These are phyloP conservation scores for Drosophila quadrilineata DNA, from an alignment of 1,140 invertebrate species.

Conservation along the genomic window DNA sequence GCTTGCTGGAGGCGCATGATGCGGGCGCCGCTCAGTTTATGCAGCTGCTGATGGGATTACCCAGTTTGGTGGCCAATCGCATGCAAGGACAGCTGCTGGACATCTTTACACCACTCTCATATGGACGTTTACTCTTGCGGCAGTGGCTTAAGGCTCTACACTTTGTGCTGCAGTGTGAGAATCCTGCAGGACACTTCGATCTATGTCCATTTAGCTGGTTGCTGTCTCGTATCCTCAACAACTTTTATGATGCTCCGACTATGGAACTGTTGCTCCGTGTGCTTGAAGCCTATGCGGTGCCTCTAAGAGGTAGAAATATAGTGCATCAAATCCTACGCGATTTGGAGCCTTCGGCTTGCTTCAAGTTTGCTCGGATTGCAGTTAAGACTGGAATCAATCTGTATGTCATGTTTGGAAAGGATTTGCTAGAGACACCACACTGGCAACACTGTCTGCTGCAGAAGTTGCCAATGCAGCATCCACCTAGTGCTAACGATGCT, in stretches of 20 bases:
- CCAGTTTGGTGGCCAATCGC: constrained; percentile 86
- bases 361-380: constrained; percentile 76
- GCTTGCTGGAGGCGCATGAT: constrained; percentile 51
- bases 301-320: constrained; percentile 7
- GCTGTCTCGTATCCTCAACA: constrained; percentile 84
- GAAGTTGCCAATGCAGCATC: constrained; percentile 58
- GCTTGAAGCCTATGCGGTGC: constrained; percentile 72
- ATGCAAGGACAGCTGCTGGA: constrained; percentile 83
- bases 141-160: constrained; percentile 84
- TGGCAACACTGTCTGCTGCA: constrained; percentile 79
- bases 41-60: constrained; percentile 85
- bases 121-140: constrained; percentile 83
- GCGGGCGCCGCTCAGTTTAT: constrained; percentile 81
- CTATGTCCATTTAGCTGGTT: constrained; percentile 83
- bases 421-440: constrained; percentile 73
- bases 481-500: constrained; percentile 38
- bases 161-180: constrained; percentile 81
- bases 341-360: constrained; percentile 81
- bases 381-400: constrained; percentile 73
- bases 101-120: constrained; percentile 84
- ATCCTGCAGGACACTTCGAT: constrained; percentile 77
- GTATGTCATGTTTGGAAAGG: constrained; percentile 76
- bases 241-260: constrained; percentile 70
- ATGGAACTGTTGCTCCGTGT: constrained; percentile 78
- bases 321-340: constrained; percentile 75